phyloP scores from a whole-genome alignment of 2,113 vertebrate species.

The Tenebrosternarchus preto region DNA sequence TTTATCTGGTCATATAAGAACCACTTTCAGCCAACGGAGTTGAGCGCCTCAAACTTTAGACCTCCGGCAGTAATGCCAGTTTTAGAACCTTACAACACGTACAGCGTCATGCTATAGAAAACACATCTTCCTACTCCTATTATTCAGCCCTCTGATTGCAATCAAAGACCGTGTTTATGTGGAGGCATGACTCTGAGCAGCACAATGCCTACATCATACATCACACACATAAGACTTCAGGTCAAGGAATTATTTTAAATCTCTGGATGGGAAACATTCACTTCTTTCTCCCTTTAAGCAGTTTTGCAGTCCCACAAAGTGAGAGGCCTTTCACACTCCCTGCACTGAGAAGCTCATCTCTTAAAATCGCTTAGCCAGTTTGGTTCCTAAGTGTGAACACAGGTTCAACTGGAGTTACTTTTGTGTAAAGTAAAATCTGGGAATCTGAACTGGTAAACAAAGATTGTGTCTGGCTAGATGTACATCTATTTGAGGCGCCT shows the following conservation, averaged over 20 bases:
- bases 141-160: background rate
- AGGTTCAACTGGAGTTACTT: background rate
- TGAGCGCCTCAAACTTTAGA: too few species aligned
- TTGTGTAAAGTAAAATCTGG: background rate
- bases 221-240: background rate
- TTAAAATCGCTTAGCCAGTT: background rate
- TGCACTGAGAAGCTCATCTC: background rate
- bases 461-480: background rate
- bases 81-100: too few species aligned
- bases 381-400: background rate
- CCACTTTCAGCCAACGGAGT: background rate
- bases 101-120: too few species aligned
- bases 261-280: too few species aligned
- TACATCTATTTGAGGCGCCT: background rate
- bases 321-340: background rate
- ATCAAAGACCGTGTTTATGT: too few species aligned
- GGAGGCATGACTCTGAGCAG: background rate
- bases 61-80: too few species aligned
- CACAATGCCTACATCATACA: background rate
- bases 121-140: too few species aligned
- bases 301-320: background rate
- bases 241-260: background rate
- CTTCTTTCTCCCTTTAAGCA: background rate
- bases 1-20: background rate
- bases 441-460: background rate